These are phyloP conservation scores for Holotrichia oblita DNA, from an alignment of 1,140 invertebrate species.

Conservation along the genomic window DNA sequence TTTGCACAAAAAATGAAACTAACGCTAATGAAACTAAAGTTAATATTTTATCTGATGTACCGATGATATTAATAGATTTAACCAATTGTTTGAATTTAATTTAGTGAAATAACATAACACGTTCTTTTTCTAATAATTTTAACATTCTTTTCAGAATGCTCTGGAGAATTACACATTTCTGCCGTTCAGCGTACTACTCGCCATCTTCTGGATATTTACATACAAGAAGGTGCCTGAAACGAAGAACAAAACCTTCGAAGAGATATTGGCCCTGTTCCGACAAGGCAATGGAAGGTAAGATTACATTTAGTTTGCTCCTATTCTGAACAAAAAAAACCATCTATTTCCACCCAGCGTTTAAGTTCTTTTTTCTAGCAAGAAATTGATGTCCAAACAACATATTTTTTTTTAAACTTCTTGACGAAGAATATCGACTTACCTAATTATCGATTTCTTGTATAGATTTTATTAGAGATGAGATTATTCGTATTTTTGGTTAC, in stretches of 20 bases:
- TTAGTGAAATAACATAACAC: no score
- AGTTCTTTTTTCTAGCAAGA: not conserved
- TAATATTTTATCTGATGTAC: no score
- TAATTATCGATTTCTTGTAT: not conserved
- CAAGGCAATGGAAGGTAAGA: conserved; percentile 86
- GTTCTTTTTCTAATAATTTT: conserved; percentile 6
- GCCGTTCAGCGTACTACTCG: conserved; percentile 95
- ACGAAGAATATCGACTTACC: not conserved
- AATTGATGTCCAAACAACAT: not conserved
- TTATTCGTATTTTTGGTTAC: not conserved
- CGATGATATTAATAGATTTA: no score
- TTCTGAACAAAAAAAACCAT: not conserved
- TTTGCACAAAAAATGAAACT: no score
- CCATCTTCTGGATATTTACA: conserved; percentile 97
- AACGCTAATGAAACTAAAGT: no score
- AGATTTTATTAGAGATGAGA: not conserved
- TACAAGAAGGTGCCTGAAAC: conserved; percentile 99
- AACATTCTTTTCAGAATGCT: conserved; percentile 73
- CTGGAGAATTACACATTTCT: conserved; percentile 97
- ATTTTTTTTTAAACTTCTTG: not conserved
- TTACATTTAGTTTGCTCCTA: not conserved
- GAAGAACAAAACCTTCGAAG: conserved; percentile 98
- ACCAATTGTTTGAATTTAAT: not conserved
- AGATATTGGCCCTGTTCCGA: conserved; percentile 92
- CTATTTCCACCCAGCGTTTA: not conserved